Base-by-base conservation (phyloP, 2,113 vertebrate genomes). In the Tachysurus fulvidraco region DNA sequence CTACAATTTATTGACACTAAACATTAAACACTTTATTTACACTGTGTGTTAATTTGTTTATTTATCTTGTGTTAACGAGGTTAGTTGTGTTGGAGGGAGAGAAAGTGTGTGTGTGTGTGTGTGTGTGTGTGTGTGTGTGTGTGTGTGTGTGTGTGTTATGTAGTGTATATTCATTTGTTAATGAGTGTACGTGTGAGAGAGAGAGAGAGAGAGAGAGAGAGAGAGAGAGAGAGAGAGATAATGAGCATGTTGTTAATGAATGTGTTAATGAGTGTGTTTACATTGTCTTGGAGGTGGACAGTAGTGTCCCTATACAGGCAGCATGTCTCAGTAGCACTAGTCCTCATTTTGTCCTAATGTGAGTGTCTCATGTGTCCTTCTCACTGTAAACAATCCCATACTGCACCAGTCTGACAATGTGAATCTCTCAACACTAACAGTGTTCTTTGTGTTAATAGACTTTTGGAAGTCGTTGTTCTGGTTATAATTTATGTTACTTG, bases 11-110 rank as follows among this genome's bases (percentile, higher is more conserved):
- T 46, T 52, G 57, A 46, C 14, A 19, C 44, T 44, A 50, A 83
- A 54, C n/a, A 69, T 55, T 71, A 67, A 54, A 55, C 28, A 67
- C n/a, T 69, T 71, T 83, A 83, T 71, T 83, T 23, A 81, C 5
- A 44, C 16, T 69, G 60, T 54, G 57, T 81, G 64, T 69, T 71
- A 30, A 69, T 83, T 17, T 0, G 28, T 41, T 83, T 54, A 17
- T 83, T 36, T 65, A 50, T 50, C 13, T 2, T 36, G 50, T 71
- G n/a, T 55, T 55, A 67, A 28, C 67, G 81, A 50, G 44, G 16
- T 2, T 82, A 28, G 41, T 64, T 50, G 14, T n/a, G 74, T n/a
- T 46, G 21, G 17, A 19, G 57, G 17, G 57, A 19, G 57, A 0
- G 3, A 57, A 59, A 50, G 59, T 60, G 59, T 60, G 59, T 23